phyloP scores from a whole-genome alignment of 1,140 invertebrate species.

The Dinoponera quadriceps region DNA sequence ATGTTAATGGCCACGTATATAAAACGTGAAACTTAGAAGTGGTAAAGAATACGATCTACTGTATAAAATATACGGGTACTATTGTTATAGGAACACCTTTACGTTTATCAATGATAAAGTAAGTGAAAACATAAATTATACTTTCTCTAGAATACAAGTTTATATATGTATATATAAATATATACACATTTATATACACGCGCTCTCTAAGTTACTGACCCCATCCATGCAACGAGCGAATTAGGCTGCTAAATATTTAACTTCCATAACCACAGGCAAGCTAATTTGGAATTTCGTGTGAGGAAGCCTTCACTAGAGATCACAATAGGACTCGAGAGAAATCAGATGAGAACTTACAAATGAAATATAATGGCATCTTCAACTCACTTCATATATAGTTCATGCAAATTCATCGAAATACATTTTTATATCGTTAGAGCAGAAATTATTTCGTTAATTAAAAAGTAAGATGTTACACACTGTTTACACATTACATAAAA shows the following conservation, averaged over 20 bases:
- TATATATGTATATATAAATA: constrained; percentile 2
- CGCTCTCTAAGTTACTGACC: constrained; percentile 26
- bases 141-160: neutral
- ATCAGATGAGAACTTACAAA: constrained; percentile 63
- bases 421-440: constrained; percentile 26
- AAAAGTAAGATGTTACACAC: neutral
- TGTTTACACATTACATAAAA: constrained; percentile 48
- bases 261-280: constrained; percentile 74
- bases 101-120: constrained; percentile 32
- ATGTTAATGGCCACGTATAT: constrained; percentile 22
- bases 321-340: constrained; percentile 52
- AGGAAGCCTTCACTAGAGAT: constrained; percentile 30
- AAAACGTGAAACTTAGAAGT: constrained; percentile 1
- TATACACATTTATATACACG: neutral
- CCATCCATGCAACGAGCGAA: constrained; percentile 76
- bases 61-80: neutral
- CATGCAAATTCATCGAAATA: constrained; percentile 58
- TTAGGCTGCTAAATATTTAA: constrained; percentile 77
- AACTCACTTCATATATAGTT: constrained; percentile 58
- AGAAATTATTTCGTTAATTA: constrained; percentile 31
- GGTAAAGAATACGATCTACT: neutral
- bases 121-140: neutral
- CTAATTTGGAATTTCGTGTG: constrained; percentile 66
- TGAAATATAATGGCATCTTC: constrained; percentile 70
- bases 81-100: constrained; percentile 1